Conservation (phyloP, 1,140 invertebrate species). For the Brachionus manjavacas region DNA sequence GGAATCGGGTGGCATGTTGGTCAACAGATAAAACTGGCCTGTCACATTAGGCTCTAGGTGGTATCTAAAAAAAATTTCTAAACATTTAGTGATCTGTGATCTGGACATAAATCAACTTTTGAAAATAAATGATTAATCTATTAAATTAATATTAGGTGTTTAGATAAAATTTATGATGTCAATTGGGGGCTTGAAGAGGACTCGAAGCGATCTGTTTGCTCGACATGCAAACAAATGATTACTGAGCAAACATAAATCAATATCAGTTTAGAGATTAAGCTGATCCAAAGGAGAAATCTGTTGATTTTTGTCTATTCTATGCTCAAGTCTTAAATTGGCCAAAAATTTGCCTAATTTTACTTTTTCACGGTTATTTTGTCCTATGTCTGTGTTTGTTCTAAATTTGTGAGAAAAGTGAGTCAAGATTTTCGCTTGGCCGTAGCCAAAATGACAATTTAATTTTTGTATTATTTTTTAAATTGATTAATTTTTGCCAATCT, state of each 20-base stretch:
- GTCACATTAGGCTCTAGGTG: neutral
- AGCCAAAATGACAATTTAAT: neutral
- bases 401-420: neutral
- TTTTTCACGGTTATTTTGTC: neutral
- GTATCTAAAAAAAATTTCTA: neutral
- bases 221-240: neutral
- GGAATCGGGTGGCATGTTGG: neutral
- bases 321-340: no score
- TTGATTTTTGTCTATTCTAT: neutral
- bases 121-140: neutral
- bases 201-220: neutral
- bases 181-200: neutral
- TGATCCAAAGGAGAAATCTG: neutral
- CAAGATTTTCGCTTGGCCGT: neutral
- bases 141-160: neutral
- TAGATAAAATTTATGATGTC: neutral
- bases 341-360: neutral
- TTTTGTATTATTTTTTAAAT: neutral
- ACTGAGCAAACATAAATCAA: neutral
- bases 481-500: neutral
- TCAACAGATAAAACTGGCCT: neutral
- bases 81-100: neutral
- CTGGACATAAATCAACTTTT: neutral
- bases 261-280: neutral
- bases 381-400: neutral